Conservation (phyloP, 2,113 vertebrate genomes). For the Pheucticus melanocephalus region DNA sequence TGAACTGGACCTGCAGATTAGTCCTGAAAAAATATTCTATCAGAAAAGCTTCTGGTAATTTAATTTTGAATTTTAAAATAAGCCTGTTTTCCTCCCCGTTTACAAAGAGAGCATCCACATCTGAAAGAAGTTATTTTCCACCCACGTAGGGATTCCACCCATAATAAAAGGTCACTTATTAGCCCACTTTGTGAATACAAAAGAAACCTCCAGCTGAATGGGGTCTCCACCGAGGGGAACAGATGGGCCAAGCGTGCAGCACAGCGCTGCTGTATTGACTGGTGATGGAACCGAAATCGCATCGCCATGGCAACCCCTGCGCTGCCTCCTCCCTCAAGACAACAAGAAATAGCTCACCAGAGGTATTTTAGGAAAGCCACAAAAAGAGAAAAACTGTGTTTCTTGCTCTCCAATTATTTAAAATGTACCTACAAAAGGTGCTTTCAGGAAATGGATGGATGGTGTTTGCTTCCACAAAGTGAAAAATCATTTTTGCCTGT, state of each 20-base stretch:
- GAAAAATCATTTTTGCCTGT: neutral
- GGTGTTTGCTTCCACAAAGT: neutral
- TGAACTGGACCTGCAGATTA: neutral
- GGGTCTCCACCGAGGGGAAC: conserved; percentile 32
- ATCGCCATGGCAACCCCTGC: conserved; percentile 38
- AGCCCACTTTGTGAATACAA: conserved; percentile 14
- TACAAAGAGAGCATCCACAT: neutral
- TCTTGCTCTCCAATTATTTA: conserved; percentile 19
- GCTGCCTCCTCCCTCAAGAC: conserved; percentile 35
- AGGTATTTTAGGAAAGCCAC: conserved; percentile 55
- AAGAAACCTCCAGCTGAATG: conserved; percentile 49
- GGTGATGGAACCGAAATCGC: conserved; percentile 9
- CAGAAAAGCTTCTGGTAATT: neutral
- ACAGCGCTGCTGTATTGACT: conserved; percentile 41
- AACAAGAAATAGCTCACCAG: conserved; percentile 32
- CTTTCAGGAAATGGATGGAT: neutral
- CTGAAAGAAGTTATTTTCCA: conserved; percentile 1
- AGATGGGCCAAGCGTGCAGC: conserved; percentile 35
- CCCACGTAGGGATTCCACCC: neutral
- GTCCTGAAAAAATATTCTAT: neutral
- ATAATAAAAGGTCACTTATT: conserved; percentile 20
- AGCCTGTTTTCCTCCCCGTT: accelerated
- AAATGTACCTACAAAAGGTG: neutral
- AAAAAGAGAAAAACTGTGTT: neutral
- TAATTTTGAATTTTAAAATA: neutral